Base-by-base conservation (phyloP, 2,888 invertebrate species). In the Trisateles emortualis region DNA sequence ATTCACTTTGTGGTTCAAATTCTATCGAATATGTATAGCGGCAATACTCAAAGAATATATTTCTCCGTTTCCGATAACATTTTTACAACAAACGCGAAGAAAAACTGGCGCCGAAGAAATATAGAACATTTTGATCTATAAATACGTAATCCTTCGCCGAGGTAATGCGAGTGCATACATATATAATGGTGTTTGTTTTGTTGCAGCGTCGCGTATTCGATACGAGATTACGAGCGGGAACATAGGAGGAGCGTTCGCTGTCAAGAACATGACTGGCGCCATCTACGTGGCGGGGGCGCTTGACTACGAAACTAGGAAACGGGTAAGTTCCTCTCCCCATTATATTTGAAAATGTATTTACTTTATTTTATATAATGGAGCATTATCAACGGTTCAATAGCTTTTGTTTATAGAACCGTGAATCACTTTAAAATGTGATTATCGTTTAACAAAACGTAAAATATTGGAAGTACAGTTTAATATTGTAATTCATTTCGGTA, bases 181-280 rank as follows among this genome's bases (percentile, higher is more conserved):
- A 48, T 65, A 71, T 64, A 68, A 72, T 67, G 61, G 22, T 78
- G 65, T 78, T 76, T 81, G 72, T 81, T 83, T 86, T 86, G 78
- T 92, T 90, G 60, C 95, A 98, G 98, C 98, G 90, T 98, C 98
- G 94, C 97, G 98, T 95, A 98, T 99, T 95, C 98, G 98, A 95
- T 99, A 99, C 95, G 98, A 99, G 96, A 99, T 99, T 94, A 98
- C 98, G 93, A 98, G 98, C 95, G 99, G 99, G 94, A 99, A 99
- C 96, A 96, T 98, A 95, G 98, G 98, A 65, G 99, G 98, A 78
- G 98, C 98, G 32, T 99, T 99, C 89, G 98, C 98, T 76, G 98
- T 99, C 86, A 98, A 98, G 94, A 98, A 98, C 93, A 98, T 98
- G 97, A 99, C 99, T 71, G 99, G 99, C 77, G 99, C 99, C 87